These are phyloP conservation scores for Linnaemya tessellans DNA, from an alignment of 2,888 invertebrate genomes.

Conservation along the genomic window DNA sequence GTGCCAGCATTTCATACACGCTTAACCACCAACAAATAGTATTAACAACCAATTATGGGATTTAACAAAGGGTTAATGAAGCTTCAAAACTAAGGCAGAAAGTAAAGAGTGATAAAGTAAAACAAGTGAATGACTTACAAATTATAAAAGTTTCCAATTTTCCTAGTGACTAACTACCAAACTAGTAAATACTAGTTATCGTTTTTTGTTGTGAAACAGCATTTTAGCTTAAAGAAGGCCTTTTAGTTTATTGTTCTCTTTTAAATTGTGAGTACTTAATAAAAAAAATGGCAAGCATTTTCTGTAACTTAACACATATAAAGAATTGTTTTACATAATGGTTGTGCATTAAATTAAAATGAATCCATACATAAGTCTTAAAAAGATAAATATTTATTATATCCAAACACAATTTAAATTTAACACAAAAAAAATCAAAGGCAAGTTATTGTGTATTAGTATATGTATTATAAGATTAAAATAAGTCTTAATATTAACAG, in stretches of 20 bases:
- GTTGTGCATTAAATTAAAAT: slow-evolving; percentile 52
- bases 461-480: slow-evolving; percentile 68
- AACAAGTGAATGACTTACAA: not conserved
- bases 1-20: no score
- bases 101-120: not conserved
- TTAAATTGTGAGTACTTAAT: slow-evolving; percentile 12
- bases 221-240: not conserved
- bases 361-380: slow-evolving; percentile 29
- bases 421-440: slow-evolving; percentile 31
- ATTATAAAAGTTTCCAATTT: not conserved
- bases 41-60: no score
- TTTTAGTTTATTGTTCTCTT: slow-evolving; percentile 58
- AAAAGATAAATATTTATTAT: slow-evolving; percentile 16
- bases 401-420: slow-evolving; percentile 23
- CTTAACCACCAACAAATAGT: no score
- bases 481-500: slow-evolving; percentile 80
- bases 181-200: no score
- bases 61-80: no score
- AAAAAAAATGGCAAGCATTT: slow-evolving; percentile 54
- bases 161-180: no score
- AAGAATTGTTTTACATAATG: slow-evolving; percentile 24
- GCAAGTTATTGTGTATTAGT: slow-evolving; percentile 74
- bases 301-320: slow-evolving; percentile 27
- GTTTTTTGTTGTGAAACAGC: not conserved
- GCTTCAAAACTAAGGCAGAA: no score